A percentile compares a stretch with the other conserved stretches of the same genome.
These are phyloP conservation scores for Heliconius ethilla DNA, from an alignment of 2,888 invertebrate genomes.

Conservation along the genomic window DNA sequence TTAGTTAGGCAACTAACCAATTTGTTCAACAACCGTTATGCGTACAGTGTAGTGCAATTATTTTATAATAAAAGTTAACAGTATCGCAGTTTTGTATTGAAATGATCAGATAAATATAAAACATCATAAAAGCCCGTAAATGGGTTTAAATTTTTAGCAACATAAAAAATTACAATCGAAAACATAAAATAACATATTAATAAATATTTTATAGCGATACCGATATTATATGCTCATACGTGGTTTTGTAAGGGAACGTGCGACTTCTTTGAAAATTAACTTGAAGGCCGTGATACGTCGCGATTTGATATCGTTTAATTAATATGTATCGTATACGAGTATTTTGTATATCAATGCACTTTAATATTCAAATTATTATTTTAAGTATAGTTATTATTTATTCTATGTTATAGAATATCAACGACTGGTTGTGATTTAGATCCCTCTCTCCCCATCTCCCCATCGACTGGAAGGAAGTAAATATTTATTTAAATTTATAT, in stretches of 20 bases:
- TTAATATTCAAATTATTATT: not conserved
- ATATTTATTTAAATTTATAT: too few species aligned
- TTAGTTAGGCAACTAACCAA: slow-evolving; percentile 30
- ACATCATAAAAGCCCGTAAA: slow-evolving; percentile 14
- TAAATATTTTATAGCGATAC: slow-evolving; percentile 19
- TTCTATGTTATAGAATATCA: too few species aligned
- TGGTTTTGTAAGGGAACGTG: slow-evolving; percentile 27
- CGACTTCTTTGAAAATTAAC: slow-evolving; percentile 4
- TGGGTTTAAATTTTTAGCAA: slow-evolving; percentile 7
- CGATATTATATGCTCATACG: slow-evolving; percentile 19
- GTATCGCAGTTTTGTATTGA: slow-evolving; percentile 17
- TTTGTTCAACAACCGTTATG: slow-evolving; percentile 33
- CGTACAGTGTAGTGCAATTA: slow-evolving; percentile 31
- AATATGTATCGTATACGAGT: not conserved
- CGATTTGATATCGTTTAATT: slow-evolving; percentile 19
- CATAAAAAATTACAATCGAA: slow-evolving; percentile 18
- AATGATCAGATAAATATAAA: slow-evolving; percentile 22
- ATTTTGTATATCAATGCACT: not conserved
- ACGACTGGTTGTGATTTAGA: too few species aligned
- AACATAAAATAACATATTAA: slow-evolving; percentile 22
- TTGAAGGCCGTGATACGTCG: slow-evolving; percentile 14
- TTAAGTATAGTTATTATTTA: too few species aligned
- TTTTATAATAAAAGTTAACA: slow-evolving; percentile 30
- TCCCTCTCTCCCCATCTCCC: too few species aligned
- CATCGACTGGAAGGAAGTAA: too few species aligned